These are phyloP conservation scores for Mastigias papua DNA, from an alignment of 30 jellyfish, hydroid and myxozoan genomes.

Conservation along the genomic window DNA sequence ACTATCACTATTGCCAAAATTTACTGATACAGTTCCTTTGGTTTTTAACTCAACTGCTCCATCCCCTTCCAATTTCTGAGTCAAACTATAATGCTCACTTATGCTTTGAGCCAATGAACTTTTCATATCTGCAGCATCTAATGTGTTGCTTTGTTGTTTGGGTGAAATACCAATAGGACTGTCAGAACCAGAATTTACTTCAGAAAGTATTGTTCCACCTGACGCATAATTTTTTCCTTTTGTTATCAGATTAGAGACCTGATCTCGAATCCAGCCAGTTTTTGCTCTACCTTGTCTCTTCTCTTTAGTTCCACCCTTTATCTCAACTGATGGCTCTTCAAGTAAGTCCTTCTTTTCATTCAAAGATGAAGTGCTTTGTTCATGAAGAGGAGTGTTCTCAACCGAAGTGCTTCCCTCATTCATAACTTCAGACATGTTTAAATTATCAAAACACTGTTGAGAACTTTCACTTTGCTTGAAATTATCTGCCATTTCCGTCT, in stretches of 20 bases:
- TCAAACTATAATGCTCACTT: constrained; percentile 70
- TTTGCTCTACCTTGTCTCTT: constrained; percentile 30
- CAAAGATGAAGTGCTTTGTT: neutral
- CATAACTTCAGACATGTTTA: neutral
- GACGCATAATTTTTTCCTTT: constrained; percentile 71
- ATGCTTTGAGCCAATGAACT: constrained; percentile 41
- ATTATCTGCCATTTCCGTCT: constrained; percentile 5
- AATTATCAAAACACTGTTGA: neutral
- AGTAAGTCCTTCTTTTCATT: neutral
- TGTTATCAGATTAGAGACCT: constrained; percentile 78
- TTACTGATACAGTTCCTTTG: neutral
- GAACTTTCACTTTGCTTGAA: constrained; percentile 4
- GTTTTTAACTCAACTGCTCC: neutral
- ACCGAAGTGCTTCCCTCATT: neutral
- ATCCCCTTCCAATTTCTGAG: constrained; percentile 33
- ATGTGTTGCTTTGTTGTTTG: neutral
- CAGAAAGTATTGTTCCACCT: constrained; percentile 18
- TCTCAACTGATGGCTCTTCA: constrained; percentile 43
- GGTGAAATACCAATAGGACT: neutral
- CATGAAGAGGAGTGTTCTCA: constrained; percentile 6
- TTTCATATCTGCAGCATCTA: neutral
- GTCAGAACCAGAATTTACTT: neutral
- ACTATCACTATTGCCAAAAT: neutral
- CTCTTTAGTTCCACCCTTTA: constrained; percentile 50
- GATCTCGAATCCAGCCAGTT: constrained; percentile 89